phyloP scores from a whole-genome alignment of 2,113 vertebrate genomes.

The Panthera uncia region DNA sequence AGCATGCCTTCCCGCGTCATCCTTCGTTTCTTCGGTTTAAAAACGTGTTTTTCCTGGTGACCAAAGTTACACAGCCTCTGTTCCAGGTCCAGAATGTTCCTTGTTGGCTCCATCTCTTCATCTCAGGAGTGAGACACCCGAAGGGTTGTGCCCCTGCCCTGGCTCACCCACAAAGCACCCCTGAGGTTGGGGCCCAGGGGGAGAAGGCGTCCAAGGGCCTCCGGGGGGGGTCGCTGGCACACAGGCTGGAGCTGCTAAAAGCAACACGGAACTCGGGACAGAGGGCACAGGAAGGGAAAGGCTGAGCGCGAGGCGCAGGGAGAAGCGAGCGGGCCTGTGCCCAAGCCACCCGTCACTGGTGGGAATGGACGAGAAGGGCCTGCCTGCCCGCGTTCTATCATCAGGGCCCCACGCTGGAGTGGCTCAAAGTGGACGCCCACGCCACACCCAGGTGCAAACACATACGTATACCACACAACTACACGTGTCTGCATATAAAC shows the following conservation, averaged over 20 bases:
- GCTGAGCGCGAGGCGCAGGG: rapidly evolving
- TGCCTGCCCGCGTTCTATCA: rapidly evolving
- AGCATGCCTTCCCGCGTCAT: rapidly evolving
- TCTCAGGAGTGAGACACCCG: not conserved
- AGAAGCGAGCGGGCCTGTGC: not conserved
- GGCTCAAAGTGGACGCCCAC: not conserved
- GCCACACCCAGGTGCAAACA: not conserved
- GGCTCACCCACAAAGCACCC: not conserved
- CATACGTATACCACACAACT: too few species aligned
- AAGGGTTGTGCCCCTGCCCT: not conserved
- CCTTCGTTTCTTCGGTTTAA: not conserved
- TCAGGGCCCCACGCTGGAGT: rapidly evolving
- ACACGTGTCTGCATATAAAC: too few species aligned
- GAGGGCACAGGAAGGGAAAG: not conserved
- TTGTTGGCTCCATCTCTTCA: not conserved
- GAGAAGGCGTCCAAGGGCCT: rapidly evolving
- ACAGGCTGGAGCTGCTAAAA: too few species aligned
- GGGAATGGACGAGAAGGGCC: rapidly evolving
- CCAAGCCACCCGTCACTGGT: rapidly evolving
- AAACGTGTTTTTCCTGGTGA: not conserved
- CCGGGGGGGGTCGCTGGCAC: not conserved
- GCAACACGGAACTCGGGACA: rapidly evolving
- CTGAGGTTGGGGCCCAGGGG: rapidly evolving
- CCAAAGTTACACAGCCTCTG: rapidly evolving
- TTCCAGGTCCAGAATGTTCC: not conserved